Conservation (phyloP, 2,797 vertebrate species). For the Enteromius radiatus region DNA sequence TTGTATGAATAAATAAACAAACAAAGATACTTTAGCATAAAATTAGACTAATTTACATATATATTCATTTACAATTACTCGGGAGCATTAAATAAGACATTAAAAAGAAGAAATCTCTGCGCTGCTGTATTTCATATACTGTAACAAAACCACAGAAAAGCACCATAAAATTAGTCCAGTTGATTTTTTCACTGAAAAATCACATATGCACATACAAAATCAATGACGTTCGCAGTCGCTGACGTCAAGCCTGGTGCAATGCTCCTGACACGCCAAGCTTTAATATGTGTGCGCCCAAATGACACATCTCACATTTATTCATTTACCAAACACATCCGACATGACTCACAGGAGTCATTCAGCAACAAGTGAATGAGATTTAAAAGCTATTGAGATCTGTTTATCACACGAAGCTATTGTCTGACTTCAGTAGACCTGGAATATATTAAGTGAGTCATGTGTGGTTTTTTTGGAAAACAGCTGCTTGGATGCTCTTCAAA, state of each 20-base stretch:
- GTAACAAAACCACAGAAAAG: background rate
- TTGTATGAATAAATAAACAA: background rate
- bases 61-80: background rate
- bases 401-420: background rate
- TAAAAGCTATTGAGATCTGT: background rate
- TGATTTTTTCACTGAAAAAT: background rate
- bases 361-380: background rate
- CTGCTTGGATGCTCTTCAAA: slow-evolving; percentile 18
- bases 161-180: background rate
- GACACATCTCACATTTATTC: background rate
- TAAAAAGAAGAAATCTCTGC: background rate
- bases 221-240: background rate
- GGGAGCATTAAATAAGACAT: background rate
- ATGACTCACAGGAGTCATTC: background rate
- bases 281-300: background rate
- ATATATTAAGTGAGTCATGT: background rate
- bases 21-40: background rate
- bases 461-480: background rate
- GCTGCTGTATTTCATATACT: background rate
- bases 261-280: background rate
- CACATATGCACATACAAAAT: background rate
- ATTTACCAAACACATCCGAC: slow-evolving; percentile 3
- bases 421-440: background rate
- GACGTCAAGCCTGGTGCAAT: slow-evolving; percentile 11
- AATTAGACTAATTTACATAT: background rate